A percentile compares a stretch with the other conserved stretches of the same genome.
Conservation (phyloP, 2,113 vertebrate species). For the Chloroceryle aenea region DNA sequence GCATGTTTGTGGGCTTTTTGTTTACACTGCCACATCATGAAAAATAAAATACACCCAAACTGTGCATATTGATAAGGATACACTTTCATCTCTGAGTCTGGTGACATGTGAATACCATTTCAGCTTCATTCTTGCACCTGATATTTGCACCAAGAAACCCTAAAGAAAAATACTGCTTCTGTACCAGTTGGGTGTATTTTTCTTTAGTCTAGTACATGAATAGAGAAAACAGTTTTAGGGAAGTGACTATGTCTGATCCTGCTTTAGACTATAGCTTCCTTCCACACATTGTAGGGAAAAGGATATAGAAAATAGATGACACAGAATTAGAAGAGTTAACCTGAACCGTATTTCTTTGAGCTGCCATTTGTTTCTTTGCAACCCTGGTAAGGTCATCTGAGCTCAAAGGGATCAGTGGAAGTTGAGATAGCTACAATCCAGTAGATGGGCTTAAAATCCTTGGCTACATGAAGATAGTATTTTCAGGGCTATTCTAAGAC, state of each 20-base stretch:
- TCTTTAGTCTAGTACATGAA: neutral
- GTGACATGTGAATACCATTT: constrained; percentile 38
- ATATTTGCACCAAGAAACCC: constrained; percentile 29
- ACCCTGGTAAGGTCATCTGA: neutral
- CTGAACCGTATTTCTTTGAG: neutral
- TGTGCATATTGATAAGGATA: constrained; percentile 62
- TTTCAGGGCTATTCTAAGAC: neutral
- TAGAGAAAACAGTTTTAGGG: neutral
- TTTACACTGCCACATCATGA: constrained; percentile 72
- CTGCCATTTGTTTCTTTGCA: neutral
- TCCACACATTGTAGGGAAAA: neutral
- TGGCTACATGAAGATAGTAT: neutral
- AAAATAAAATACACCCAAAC: constrained; percentile 70
- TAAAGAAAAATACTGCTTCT: neutral
- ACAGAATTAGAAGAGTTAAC: neutral
- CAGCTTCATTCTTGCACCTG: constrained; percentile 36
- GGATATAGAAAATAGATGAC: neutral
- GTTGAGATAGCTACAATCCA: neutral
- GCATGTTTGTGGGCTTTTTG: constrained; percentile 66
- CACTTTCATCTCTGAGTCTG: constrained; percentile 60
- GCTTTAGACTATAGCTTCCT: neutral
- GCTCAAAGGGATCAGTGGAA: neutral
- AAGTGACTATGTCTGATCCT: neutral
- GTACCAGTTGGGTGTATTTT: neutral
- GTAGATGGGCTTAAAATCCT: neutral